phyloP scores from a whole-genome alignment of 2,888 invertebrate genomes.

The Ellobium chinense region DNA sequence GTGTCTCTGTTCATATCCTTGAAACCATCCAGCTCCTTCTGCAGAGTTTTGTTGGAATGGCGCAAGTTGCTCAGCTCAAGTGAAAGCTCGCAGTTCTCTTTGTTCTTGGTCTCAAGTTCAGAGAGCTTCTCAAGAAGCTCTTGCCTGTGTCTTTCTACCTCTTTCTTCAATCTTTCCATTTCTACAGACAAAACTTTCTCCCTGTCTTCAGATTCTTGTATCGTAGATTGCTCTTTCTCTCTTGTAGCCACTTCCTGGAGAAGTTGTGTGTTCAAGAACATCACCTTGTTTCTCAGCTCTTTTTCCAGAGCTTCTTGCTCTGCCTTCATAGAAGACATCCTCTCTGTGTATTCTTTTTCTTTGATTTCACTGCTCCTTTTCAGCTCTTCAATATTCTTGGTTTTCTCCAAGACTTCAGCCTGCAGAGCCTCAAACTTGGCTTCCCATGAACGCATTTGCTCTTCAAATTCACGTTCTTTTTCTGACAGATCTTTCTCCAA shows the following conservation, averaged over 20 bases:
- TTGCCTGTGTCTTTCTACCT: slow-evolving; percentile 24
- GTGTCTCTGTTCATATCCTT: neutral
- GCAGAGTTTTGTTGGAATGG: slow-evolving; percentile 22
- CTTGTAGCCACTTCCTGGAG: slow-evolving; percentile 30
- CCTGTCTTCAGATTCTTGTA: slow-evolving; percentile 10
- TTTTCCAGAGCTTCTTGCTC: slow-evolving; percentile 1
- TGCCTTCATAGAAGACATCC: slow-evolving; percentile 9
- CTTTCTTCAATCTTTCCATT: slow-evolving; percentile 3
- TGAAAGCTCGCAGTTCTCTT: slow-evolving; percentile 24
- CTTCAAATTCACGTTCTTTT: slow-evolving; percentile 29
- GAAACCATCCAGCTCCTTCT: slow-evolving; percentile 1
- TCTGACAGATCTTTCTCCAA: slow-evolving; percentile 40
- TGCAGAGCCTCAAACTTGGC: slow-evolving; percentile 38
- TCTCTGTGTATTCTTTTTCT: slow-evolving; percentile 3
- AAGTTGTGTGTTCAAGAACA: slow-evolving; percentile 35
- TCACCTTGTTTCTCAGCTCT: slow-evolving; percentile 27
- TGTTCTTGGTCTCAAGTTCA: slow-evolving; percentile 37
- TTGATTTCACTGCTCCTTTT: slow-evolving; percentile 27
- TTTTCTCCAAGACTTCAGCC: slow-evolving; percentile 37
- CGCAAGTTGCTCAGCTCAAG: slow-evolving; percentile 26
- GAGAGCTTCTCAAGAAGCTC: slow-evolving; percentile 32
- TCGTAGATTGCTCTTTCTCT: slow-evolving; percentile 9
- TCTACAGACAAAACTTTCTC: slow-evolving; percentile 12
- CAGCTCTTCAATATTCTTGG: slow-evolving; percentile 35
- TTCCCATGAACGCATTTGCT: slow-evolving; percentile 23